Evolutionary conservation across 2,797 vertebrate genomes (phyloP).

Genomic region (Eulemur rubriventer): DNA sequence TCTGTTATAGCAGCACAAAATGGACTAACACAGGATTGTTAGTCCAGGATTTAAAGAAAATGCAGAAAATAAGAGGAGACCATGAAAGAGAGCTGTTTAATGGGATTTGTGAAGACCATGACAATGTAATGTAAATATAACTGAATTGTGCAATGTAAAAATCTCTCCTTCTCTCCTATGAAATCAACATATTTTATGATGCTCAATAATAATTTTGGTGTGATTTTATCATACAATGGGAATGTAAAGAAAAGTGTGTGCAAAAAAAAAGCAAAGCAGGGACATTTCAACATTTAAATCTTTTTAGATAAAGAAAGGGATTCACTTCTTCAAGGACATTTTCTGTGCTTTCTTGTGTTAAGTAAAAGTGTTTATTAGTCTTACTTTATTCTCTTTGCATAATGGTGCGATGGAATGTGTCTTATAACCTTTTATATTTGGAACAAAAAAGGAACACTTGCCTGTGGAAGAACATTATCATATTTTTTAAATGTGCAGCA

Average conservation of each 20-base stretch:
- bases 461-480: background rate
- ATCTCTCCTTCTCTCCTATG: background rate
- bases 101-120: background rate
- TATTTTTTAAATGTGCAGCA: background rate
- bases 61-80: background rate
- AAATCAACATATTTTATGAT: background rate
- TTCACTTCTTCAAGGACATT: background rate
- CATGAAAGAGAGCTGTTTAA: background rate
- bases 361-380: background rate
- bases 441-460: background rate
- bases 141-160: background rate
- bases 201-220: background rate
- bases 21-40: background rate
- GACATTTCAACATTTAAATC: background rate
- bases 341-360: background rate
- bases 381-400: background rate
- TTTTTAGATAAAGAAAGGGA: background rate
- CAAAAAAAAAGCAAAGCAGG: background rate
- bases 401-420: background rate
- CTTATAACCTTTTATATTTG: background rate
- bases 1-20: background rate
- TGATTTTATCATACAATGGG: background rate
- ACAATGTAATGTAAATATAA: background rate
- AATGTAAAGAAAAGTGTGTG: background rate
- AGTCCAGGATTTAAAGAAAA: conserved; percentile 11